These are phyloP conservation scores for Cinara cedri DNA, from an alignment of 2,888 invertebrate genomes.

Conservation along the genomic window DNA sequence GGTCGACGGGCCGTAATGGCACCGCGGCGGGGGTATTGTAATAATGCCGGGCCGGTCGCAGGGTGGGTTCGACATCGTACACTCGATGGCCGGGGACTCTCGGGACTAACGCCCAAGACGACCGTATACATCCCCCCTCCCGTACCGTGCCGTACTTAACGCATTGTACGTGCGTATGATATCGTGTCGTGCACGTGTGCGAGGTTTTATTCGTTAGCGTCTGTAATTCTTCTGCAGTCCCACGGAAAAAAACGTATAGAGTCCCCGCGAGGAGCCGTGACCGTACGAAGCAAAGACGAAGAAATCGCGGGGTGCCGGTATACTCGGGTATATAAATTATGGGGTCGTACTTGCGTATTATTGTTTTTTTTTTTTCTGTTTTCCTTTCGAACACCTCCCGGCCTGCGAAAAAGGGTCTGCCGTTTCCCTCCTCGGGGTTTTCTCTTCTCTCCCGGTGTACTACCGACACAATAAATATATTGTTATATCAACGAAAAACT, in stretches of 20 bases:
- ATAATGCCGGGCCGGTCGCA: no score
- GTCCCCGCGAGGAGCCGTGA: no score
- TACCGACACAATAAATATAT: not conserved
- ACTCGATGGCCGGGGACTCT: not conserved
- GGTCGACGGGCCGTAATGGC: no score
- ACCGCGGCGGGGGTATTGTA: not conserved
- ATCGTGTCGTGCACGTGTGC: not conserved
- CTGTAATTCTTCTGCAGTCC: no score
- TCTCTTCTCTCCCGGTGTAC: not conserved
- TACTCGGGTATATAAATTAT: no score
- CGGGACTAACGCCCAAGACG: not conserved
- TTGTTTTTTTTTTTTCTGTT: no score
- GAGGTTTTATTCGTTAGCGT: not conserved
- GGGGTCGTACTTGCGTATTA: no score
- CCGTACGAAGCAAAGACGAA: no score
- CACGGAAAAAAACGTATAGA: no score
- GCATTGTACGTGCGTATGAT: not conserved
- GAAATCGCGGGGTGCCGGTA: no score
- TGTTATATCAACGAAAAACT: slow-evolving; percentile 11
- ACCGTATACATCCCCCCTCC: not conserved
- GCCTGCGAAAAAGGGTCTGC: no score
- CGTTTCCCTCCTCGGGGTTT: not conserved
- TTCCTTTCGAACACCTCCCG: no score
- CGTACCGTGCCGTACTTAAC: not conserved
- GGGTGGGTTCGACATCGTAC: not conserved